Evolutionary conservation across 2,888 invertebrate genomes (phyloP), one percentile per base, ranked within the genome.

Genomic region (Drosophila melanosoma): DNA sequence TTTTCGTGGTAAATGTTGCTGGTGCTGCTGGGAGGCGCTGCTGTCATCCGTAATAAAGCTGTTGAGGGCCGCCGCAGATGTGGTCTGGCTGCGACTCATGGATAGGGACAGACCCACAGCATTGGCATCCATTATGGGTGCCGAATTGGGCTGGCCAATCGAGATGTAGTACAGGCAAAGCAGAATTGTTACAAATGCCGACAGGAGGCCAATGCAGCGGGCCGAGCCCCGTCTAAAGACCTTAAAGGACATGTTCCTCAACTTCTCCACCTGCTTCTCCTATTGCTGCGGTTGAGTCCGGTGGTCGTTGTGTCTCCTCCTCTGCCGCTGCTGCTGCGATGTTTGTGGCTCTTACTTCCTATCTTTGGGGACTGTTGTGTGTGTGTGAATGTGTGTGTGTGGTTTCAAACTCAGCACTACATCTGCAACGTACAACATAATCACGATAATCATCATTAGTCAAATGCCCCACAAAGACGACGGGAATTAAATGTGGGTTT

Each of bases 101-200:
- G 53, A 45, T 48, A 63, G 67, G 36, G 49, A 11, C 57, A 68
- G 65, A 8, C 61, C 74, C 20, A 74, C 53, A 29, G 83, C 64
- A 64, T 68, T 78, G 33, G 80, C 61, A n/a, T 91, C 92, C 59
- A 88, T 76, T 15, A 67, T 71, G 26, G 87, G 85, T 49, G 81
- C 73, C 57, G 83, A 67, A 63, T 82, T 87, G 15, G 92, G 91
- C 78, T 93, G 93, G n/a, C 93, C 93, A 76, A 93, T 91, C n/a
- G 93, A 93, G 73, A 93, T 93, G 80, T 93, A 93, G 78, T 93
- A 93, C 20, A 93, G 87, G 69, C 93, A 93, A 45, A 93, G 81
- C 59, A 93, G 73, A 69, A 93, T 93, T n/a, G 93, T 93, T 60
- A 93, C 90, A 81, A 93, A 93, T 15, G 92, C 93, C 63, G 93